A percentile compares a stretch with the other conserved stretches of the same genome.
phyloP scores from a whole-genome alignment of 2,113 vertebrate species.

The Rana temporaria region DNA sequence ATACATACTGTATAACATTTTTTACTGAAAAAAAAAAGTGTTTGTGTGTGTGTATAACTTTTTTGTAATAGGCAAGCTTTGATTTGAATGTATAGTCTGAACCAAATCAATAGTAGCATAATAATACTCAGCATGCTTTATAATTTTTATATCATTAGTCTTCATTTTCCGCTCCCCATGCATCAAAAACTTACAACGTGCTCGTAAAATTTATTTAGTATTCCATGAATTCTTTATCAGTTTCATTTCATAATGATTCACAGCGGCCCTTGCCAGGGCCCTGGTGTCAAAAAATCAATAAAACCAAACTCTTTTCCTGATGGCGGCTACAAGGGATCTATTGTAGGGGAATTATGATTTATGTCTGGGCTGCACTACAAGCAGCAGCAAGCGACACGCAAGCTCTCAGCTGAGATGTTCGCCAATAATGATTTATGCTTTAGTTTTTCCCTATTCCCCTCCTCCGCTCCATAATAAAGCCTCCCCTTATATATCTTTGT shows the following conservation, averaged over 20 bases:
- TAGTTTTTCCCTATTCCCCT: slow-evolving; percentile 64
- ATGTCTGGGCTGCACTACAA: slow-evolving; percentile 89
- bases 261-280: slow-evolving; percentile 79
- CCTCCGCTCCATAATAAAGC: slow-evolving; percentile 59
- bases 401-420: slow-evolving; percentile 92
- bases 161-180: slow-evolving; percentile 87
- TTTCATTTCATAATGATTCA: slow-evolving; percentile 98
- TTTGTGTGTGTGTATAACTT: neutral
- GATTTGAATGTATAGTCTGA: slow-evolving; percentile 95
- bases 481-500: slow-evolving; percentile 56
- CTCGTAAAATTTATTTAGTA: slow-evolving; percentile 98
- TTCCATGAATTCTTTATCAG: slow-evolving; percentile 99
- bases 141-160: slow-evolving; percentile 99
- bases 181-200: slow-evolving; percentile 89
- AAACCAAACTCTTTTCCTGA: slow-evolving; percentile 94
- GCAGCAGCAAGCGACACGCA: slow-evolving; percentile 84
- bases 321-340: slow-evolving; percentile 94
- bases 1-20: too few species aligned
- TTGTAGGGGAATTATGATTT: slow-evolving; percentile 99
- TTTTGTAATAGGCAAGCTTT: slow-evolving; percentile 72
- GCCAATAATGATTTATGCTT: slow-evolving; percentile 99
- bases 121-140: slow-evolving; percentile 95
- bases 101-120: slow-evolving; percentile 98
- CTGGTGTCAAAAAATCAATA: slow-evolving; percentile 95
- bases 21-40: neutral